These are phyloP conservation scores for Drosophila greeni DNA, from an alignment of 2,888 invertebrate genomes.

Conservation along the genomic window DNA sequence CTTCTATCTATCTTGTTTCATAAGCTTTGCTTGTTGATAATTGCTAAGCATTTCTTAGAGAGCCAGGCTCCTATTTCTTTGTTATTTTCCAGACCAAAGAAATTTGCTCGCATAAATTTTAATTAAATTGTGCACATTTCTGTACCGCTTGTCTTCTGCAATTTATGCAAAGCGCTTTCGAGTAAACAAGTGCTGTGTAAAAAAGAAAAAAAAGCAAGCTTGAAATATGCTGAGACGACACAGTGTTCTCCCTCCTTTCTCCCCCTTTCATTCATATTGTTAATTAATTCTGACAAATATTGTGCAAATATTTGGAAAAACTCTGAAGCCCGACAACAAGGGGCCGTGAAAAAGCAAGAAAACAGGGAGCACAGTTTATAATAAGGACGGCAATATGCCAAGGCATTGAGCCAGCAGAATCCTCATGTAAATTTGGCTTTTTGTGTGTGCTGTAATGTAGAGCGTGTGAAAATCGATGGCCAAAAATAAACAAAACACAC, in stretches of 20 bases:
- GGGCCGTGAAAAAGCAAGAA: not conserved
- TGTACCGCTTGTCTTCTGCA: slow-evolving; percentile 24
- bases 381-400: slow-evolving; percentile 30
- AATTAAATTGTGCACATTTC: slow-evolving; percentile 63
- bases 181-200: slow-evolving; percentile 50
- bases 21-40: not conserved
- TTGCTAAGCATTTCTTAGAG: not conserved
- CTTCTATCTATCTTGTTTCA: not conserved
- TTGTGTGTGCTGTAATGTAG: slow-evolving; percentile 23
- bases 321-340: slow-evolving; percentile 36
- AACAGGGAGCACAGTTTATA: slow-evolving; percentile 18
- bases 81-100: slow-evolving; percentile 6
- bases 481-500: slow-evolving; percentile 59
- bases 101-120: slow-evolving; percentile 67
- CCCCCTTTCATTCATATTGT: slow-evolving; percentile 47
- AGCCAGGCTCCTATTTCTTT: slow-evolving; percentile 7
- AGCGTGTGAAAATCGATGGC: slow-evolving; percentile 67
- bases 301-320: slow-evolving; percentile 66
- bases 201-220: slow-evolving; percentile 27
- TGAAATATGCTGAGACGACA: slow-evolving; percentile 59
- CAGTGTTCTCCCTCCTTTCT: not conserved
- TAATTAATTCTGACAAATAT: slow-evolving; percentile 73
- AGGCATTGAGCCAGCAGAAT: slow-evolving; percentile 29
- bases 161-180: slow-evolving; percentile 64
- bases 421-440: slow-evolving; percentile 18